These are phyloP conservation scores for Zaprionus lachaisei DNA, from an alignment of 1,140 invertebrate species.

Conservation along the genomic window DNA sequence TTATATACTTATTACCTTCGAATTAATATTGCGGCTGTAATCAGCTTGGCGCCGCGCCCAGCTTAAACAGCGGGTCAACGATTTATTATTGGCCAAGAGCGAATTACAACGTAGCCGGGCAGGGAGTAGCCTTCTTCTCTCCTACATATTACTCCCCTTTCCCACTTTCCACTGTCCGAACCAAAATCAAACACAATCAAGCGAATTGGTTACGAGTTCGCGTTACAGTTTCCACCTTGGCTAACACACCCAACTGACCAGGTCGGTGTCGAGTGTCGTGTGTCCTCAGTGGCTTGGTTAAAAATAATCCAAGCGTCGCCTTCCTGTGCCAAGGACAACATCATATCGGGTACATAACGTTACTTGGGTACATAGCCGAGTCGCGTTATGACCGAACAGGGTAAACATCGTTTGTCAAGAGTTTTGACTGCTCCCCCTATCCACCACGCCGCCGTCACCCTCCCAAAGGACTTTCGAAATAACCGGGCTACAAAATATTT, in stretches of 20 bases:
- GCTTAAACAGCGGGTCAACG: constrained; percentile 34
- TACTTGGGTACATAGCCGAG: constrained; percentile 19
- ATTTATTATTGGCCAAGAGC: constrained; percentile 78
- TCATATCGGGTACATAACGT: constrained; percentile 5
- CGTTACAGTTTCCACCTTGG: constrained; percentile 50
- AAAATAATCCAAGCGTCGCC: constrained; percentile 69
- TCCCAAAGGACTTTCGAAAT: constrained; percentile 31
- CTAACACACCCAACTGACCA: constrained; percentile 33
- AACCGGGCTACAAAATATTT: constrained; percentile 77
- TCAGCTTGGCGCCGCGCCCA: constrained; percentile 66
- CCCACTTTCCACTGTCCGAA: background rate
- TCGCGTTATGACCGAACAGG: constrained; percentile 37
- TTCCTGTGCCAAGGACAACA: constrained; percentile 66
- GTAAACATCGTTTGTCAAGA: constrained; percentile 81
- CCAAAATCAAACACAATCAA: constrained; percentile 79
- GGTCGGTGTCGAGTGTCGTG: constrained; percentile 21
- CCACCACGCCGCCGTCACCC: background rate
- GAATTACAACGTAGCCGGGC: constrained; percentile 62
- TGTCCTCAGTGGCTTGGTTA: constrained; percentile 49
- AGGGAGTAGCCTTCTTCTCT: constrained; percentile 25
- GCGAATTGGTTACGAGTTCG: constrained; percentile 69
- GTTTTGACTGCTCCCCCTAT: constrained; percentile 51
- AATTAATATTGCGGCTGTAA: constrained; percentile 70
- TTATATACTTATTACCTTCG: constrained; percentile 74
- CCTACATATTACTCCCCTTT: background rate